These are phyloP conservation scores for Austrolebias charrua DNA, from an alignment of 2,797 vertebrate species.

Conservation along the genomic window DNA sequence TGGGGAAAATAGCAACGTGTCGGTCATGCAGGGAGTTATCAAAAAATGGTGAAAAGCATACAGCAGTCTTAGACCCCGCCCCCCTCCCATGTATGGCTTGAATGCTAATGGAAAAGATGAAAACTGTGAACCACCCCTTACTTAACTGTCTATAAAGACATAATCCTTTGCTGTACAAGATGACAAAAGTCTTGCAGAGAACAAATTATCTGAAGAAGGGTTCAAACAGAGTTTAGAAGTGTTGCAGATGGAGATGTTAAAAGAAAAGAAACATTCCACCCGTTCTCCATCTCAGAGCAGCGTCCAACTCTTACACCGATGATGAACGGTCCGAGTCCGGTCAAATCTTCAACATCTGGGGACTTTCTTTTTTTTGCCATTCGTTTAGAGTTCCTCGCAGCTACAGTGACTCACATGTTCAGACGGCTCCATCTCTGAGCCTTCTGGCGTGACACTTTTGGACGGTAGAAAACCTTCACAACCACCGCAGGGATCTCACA, in stretches of 20 bases:
- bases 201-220: no score
- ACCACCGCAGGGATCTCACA: constrained; percentile 58
- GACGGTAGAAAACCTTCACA: constrained; percentile 26
- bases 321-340: background rate
- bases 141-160: background rate
- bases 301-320: constrained; percentile 68
- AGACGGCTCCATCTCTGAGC: constrained; percentile 33
- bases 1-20: no score
- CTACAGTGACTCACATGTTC: constrained; percentile 34
- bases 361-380: no score
- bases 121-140: no score
- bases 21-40: no score
- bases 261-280: constrained; percentile 50
- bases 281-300: constrained; percentile 56
- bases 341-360: background rate
- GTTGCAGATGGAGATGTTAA: background rate
- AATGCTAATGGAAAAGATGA: no score
- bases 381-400: background rate
- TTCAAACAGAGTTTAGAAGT: no score
- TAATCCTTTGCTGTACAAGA: constrained; percentile 2
- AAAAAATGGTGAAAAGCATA: no score
- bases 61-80: no score
- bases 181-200: background rate
- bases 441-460: constrained; percentile 33
- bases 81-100: no score